Base-by-base conservation (phyloP, 2,888 invertebrate species). In the Apantesis nais region DNA sequence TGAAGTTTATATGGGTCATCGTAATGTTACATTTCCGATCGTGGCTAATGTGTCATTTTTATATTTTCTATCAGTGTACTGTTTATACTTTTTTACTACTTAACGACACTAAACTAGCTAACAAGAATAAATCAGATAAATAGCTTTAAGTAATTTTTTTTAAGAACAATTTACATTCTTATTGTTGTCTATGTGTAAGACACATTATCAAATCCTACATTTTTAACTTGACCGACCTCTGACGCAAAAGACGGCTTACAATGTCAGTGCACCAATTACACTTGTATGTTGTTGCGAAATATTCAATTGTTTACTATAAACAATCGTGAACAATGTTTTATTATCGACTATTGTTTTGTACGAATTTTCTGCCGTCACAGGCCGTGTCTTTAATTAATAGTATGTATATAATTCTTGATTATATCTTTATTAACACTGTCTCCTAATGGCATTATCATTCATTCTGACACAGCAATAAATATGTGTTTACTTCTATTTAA, bases 291-390 rank as follows among this genome's bases (percentile, higher is more conserved):
- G 29, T 64, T 64, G 64, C 44, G 8, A 44, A 63, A 64, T 44
- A 34, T 19, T 52, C 62, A 41, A 68, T 34, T 67, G 67, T 68
- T 66, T 67, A 55, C 7, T 44, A 48, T 29, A 67, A 69, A 67
- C 48, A 66, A 71, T 70, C 41, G 44, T 55, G 65, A 37, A 70
- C 60, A 68, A 66, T 48, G 62, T 63, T 37, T 29, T 62, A 66
- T 31, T 34, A 34, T 34, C 5, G 34, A n/a, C 22, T 70, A 61
- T 31, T 55, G 61, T 63, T 71, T 58, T 64, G 63, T 68, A 22
- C 29, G 25, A 44, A 64, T 44, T 31, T 48, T n/a, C 37, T 61
- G 68, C 61, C 34, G 61, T 64, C 8, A 34, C 52, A 14, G 64
- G 66, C 60, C 61, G 37, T 66, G 66, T 74, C 72, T 65, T 55